Conservation (phyloP, 2,113 vertebrate genomes). For the Amphilophus citrinellus region DNA sequence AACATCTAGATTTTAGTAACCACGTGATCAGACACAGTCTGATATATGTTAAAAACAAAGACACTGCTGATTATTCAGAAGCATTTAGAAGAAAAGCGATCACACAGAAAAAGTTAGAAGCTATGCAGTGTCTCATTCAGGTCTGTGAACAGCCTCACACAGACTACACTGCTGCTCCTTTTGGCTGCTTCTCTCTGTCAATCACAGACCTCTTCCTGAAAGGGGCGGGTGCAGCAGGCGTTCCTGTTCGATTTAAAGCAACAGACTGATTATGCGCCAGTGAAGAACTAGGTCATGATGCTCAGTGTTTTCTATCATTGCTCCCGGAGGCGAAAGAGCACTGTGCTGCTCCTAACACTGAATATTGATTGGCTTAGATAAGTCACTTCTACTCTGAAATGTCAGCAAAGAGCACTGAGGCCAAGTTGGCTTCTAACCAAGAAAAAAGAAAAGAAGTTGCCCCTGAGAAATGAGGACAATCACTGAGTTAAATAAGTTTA, state of each 20-base stretch:
- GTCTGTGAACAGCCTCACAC: background rate
- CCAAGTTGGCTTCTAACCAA: slow-evolving; percentile 9
- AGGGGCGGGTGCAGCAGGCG: background rate
- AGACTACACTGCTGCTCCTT: background rate
- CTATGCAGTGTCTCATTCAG: background rate
- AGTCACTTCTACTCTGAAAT: slow-evolving; percentile 17
- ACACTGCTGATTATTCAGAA: background rate
- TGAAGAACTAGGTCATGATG: slow-evolving; percentile 65
- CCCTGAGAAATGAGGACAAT: background rate
- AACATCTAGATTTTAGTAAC: too few species aligned
- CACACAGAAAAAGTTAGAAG: background rate
- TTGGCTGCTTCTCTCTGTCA: background rate
- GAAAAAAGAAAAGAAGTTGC: background rate
- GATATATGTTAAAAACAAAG: background rate
- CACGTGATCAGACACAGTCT: background rate
- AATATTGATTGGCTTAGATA: slow-evolving; percentile 54
- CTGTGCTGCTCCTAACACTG: slow-evolving; percentile 16
- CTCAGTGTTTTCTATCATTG: slow-evolving; percentile 53
- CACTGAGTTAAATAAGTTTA: background rate
- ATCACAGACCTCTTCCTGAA: background rate
- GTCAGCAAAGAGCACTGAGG: slow-evolving; percentile 25
- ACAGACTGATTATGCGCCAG: slow-evolving; percentile 10
- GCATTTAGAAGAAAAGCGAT: background rate
- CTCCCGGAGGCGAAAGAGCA: slow-evolving; percentile 44
- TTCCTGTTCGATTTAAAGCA: background rate